phyloP scores from a whole-genome alignment of 2,797 vertebrate species.

The Bradypodion ventrale region DNA sequence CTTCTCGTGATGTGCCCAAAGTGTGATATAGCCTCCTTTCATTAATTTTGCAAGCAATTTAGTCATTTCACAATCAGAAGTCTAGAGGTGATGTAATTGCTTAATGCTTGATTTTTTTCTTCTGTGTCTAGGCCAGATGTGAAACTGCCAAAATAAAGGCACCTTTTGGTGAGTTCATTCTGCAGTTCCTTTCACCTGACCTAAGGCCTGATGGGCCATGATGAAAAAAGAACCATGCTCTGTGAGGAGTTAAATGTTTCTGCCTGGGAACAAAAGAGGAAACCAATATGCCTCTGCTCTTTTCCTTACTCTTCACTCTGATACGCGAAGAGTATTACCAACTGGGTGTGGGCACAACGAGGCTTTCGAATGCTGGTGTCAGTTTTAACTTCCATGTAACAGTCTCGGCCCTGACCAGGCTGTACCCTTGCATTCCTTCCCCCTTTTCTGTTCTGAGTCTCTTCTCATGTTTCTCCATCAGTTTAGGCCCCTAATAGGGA shows the following conservation, averaged over 20 bases:
- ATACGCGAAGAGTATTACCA: background rate
- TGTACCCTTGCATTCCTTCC: slow-evolving; percentile 69
- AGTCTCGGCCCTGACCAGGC: slow-evolving; percentile 62
- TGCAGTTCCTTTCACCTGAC: too few species aligned
- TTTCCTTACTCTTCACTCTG: slow-evolving; percentile 27
- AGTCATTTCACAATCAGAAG: slow-evolving; percentile 32
- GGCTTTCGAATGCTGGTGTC: slow-evolving; percentile 30
- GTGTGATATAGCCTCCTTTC: too few species aligned
- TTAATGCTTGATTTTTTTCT: too few species aligned
- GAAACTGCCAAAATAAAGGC: too few species aligned
- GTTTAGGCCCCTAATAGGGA: slow-evolving; percentile 77
- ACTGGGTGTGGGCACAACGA: slow-evolving; percentile 5
- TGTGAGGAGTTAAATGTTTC: slow-evolving; percentile 54
- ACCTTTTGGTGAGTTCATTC: too few species aligned
- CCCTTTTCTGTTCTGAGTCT: slow-evolving; percentile 70
- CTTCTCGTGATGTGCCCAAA: too few species aligned
- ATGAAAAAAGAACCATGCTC: background rate
- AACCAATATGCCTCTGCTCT: background rate
- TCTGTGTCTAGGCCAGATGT: too few species aligned
- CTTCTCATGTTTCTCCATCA: slow-evolving; percentile 81
- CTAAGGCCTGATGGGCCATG: too few species aligned
- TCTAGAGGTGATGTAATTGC: slow-evolving; percentile 44
- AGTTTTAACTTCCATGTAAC: slow-evolving; percentile 58
- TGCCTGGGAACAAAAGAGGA: slow-evolving; percentile 10
- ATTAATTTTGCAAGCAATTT: too few species aligned